Percentiles rank a stretch among this genome's conserved stretches.
These are phyloP conservation scores for Gymnosoma rotundatum DNA, from an alignment of 2,888 invertebrate species.

Conservation along the genomic window DNA sequence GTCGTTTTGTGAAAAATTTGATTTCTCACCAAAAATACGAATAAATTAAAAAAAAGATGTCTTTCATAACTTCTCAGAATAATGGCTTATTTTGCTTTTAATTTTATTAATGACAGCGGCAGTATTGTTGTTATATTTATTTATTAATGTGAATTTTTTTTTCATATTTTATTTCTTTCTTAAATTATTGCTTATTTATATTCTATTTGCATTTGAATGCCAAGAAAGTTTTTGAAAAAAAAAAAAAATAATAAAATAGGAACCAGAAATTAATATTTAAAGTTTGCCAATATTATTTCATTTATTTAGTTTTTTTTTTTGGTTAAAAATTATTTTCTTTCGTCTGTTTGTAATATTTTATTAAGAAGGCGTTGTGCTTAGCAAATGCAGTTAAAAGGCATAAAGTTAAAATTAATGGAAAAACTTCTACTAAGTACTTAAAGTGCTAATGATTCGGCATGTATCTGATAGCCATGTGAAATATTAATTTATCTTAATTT, in stretches of 20 bases:
- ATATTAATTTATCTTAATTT: conserved; percentile 70
- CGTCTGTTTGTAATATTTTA: conserved; percentile 56
- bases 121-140: background rate
- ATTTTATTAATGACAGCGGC: background rate
- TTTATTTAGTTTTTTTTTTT: conserved; percentile 36
- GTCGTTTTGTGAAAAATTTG: background rate
- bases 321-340: conserved; percentile 35
- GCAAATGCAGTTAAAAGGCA: conserved; percentile 33
- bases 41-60: conserved; percentile 32
- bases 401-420: conserved; percentile 29
- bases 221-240: background rate
- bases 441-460: conserved; percentile 59
- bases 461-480: conserved; percentile 66
- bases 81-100: background rate
- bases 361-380: conserved; percentile 50
- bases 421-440: conserved; percentile 64
- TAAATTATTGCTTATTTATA: conserved; percentile 57
- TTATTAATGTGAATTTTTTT: background rate
- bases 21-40: conserved; percentile 41
- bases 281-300: conserved; percentile 68
- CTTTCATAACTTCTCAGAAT: background rate
- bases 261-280: conserved; percentile 54
- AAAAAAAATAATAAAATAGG: background rate
- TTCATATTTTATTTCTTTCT: background rate
- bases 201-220: conserved; percentile 60